Evolutionary conservation across 2,113 vertebrate species (phyloP), one percentile per base, ranked within the genome.

Genomic region (Eclectus roratus): DNA sequence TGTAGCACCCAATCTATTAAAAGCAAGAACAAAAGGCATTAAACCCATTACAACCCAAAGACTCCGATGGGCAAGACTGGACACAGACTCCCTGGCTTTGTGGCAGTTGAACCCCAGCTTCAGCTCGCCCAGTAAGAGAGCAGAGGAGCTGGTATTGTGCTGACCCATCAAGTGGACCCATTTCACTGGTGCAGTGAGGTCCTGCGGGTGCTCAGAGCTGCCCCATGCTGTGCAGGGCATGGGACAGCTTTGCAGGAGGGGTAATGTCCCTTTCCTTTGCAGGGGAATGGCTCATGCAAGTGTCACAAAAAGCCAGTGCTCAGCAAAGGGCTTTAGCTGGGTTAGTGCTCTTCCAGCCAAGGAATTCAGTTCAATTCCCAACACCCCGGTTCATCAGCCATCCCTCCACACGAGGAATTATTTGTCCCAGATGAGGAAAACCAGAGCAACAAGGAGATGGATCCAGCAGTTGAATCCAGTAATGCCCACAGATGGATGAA

Each of bases 131-230:
- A 17, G 18, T 44, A 17, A 27, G 19, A 56, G 23, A 2, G 27
- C 0, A 1, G 41, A 52, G 49, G 24, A 63, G 53, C 9, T 2
- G 0, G 52, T 27, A 13, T 13, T 11, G 21, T 0, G 1, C 47
- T 21, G 23, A 37, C 25, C 31, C 27, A 47, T 63, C 3, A 0
- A 55, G 25, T 44, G 29, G 31, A 25, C 33, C 27, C 17, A 23
- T 49, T 49, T 68, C 44, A 31, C 5, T 50, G 31, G 20, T 47
- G 25, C 68, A 43, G 3, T 0, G 1, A 56, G 37, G 49, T 56
- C 25, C 52, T 4, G 4, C 16, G 17, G 31, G 19, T 56, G 49
- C 43, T 61, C 0, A 0, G n/a, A 47, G 18, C 27, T 35, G 15
- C 46, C 15, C 21, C 2, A 1, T 23, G 28, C 35, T 35, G 24